These are phyloP conservation scores for Dolomedes plantarius DNA, from an alignment of 2,888 invertebrate genomes.

Conservation along the genomic window DNA sequence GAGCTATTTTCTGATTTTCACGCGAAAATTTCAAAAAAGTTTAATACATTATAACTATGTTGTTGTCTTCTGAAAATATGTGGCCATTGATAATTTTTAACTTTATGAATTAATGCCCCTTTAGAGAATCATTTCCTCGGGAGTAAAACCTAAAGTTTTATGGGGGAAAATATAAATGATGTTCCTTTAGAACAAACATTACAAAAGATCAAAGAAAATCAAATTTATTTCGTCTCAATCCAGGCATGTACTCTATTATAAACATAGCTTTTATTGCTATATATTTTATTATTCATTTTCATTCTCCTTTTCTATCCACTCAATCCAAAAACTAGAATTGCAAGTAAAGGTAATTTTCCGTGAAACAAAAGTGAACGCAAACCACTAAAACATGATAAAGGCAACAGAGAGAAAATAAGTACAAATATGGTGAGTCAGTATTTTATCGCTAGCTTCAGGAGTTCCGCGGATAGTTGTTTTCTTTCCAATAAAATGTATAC, in stretches of 20 bases:
- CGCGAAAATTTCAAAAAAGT: no score
- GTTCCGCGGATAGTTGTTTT: background rate
- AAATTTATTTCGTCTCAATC: no score
- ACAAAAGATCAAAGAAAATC: no score
- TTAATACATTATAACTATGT: no score
- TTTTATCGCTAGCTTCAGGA: constrained; percentile 1
- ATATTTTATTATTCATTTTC: background rate
- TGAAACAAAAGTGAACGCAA: background rate
- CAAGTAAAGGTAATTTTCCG: background rate
- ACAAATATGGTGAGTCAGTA: background rate
- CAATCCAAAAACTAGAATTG: background rate
- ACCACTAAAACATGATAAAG: constrained; percentile 2
- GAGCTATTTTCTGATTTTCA: no score
- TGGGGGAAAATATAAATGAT: no score
- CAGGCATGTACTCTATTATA: background rate
- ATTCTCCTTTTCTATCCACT: background rate
- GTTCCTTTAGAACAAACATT: no score
- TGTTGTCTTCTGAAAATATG: no score
- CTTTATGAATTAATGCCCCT: no score
- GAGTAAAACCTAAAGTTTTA: no score
- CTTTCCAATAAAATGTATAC: background rate
- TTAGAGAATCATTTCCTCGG: no score
- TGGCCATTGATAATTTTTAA: no score
- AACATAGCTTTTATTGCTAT: background rate
- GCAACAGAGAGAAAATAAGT: background rate